Conservation (phyloP, 2,888 invertebrate genomes). For the Trachelus stipa region DNA sequence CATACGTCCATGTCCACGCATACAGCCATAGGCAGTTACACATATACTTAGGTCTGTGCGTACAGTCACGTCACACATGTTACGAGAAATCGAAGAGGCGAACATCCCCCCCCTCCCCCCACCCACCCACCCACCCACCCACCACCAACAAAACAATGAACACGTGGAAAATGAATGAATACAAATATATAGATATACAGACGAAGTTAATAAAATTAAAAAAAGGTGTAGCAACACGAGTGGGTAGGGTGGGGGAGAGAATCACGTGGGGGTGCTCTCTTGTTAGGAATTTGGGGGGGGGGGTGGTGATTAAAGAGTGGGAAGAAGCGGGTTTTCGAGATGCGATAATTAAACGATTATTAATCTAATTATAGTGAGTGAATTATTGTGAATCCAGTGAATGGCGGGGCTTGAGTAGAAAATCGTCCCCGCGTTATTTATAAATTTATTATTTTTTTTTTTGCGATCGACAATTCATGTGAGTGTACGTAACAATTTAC, state of each 20-base stretch:
- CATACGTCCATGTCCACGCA: conserved; percentile 2
- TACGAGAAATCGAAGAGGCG: too few relatives aligned
- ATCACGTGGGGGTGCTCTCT: neutral
- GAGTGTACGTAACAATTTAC: too few relatives aligned
- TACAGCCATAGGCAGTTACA: neutral
- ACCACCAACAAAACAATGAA: neutral
- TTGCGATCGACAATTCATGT: too few relatives aligned
- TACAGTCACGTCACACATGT: too few relatives aligned
- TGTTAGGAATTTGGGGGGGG: neutral
- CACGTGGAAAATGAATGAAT: neutral
- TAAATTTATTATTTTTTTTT: too few relatives aligned
- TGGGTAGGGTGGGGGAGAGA: conserved; percentile 10
- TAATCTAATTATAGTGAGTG: conserved; percentile 32
- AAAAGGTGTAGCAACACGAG: conserved; percentile 8
- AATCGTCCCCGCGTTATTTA: too few relatives aligned
- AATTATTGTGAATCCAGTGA: conserved; percentile 33
- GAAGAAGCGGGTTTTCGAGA: conserved; percentile 28
- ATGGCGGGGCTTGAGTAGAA: conserved; percentile 51
- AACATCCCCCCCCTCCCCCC: too few relatives aligned
- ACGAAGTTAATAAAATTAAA: conserved; percentile 4
- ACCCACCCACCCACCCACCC: accelerated
- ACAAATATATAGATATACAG: conserved; percentile 15
- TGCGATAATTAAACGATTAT: too few relatives aligned
- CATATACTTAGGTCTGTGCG: neutral
- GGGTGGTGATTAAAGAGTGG: conserved; percentile 13